These are phyloP conservation scores for Ceriagrion tenellum DNA, from an alignment of 2,888 invertebrate species.

Conservation along the genomic window DNA sequence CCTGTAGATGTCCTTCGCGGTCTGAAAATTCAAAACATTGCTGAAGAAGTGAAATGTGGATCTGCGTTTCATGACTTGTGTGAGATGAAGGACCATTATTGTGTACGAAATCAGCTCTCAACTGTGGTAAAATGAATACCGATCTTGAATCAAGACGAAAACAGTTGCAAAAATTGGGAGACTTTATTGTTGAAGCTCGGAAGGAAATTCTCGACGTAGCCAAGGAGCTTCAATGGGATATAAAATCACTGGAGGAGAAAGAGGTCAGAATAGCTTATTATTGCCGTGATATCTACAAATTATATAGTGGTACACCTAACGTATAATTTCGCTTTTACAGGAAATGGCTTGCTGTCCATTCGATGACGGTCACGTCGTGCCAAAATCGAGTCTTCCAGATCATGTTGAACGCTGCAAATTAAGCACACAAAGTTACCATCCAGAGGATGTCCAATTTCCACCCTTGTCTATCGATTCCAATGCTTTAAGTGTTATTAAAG, in stretches of 20 bases:
- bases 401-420: slow-evolving; percentile 29
- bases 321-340: not conserved
- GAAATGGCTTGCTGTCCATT: slow-evolving; percentile 44
- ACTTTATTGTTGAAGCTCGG: not conserved
- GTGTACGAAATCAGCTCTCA: no score
- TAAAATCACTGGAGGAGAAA: not conserved
- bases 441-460: not conserved
- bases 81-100: no score
- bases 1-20: not conserved
- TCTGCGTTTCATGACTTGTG: no score
- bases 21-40: no score
- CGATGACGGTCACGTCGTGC: slow-evolving; percentile 41
- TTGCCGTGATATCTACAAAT: not conserved
- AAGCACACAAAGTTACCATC: slow-evolving; percentile 20
- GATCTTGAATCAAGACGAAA: not conserved
- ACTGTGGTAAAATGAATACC: not conserved
- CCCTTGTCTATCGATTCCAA: not conserved
- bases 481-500: slow-evolving; percentile 8
- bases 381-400: not conserved
- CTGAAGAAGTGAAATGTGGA: no score
- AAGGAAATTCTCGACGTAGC: not conserved
- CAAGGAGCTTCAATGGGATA: slow-evolving; percentile 28
- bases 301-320: not conserved
- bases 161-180: not conserved
- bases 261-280: not conserved